Conservation (phyloP, 1,140 invertebrate genomes). For the Rhynchophorus ferrugineus region DNA sequence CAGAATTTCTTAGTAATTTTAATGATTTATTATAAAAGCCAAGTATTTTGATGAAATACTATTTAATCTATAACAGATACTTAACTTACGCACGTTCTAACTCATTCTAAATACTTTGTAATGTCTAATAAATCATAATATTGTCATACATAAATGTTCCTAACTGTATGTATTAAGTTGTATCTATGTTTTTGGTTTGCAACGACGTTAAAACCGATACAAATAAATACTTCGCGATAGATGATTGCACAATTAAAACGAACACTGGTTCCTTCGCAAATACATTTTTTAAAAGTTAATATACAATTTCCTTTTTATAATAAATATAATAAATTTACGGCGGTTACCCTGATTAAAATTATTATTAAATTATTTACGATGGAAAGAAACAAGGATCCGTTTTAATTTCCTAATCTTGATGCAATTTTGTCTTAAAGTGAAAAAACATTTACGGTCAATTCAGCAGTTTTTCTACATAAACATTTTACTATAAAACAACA, state of each 20-base stretch:
- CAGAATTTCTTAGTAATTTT: too few species aligned
- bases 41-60: too few species aligned
- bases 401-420: slow-evolving; percentile 4
- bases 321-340: slow-evolving; percentile 28
- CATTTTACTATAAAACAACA: not conserved
- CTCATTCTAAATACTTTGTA: slow-evolving; percentile 5
- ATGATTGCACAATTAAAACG: too few species aligned
- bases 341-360: slow-evolving; percentile 39
- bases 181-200: not conserved
- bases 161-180: not conserved
- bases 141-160: slow-evolving; percentile 3
- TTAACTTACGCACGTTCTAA: not conserved
- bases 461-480: not conserved
- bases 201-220: too few species aligned
- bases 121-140: slow-evolving; percentile 3
- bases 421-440: not conserved
- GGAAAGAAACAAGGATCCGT: not conserved
- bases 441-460: not conserved
- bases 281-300: slow-evolving; percentile 20
- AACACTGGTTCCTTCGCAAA: not conserved
- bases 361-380: slow-evolving; percentile 31
- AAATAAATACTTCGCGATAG: too few species aligned
- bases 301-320: slow-evolving; percentile 14
- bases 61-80: not conserved
- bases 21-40: too few species aligned